Evolutionary conservation across 2,797 vertebrate species (phyloP), one percentile per base, ranked within the genome.

Genomic region (Pseudocheirus occidentalis): DNA sequence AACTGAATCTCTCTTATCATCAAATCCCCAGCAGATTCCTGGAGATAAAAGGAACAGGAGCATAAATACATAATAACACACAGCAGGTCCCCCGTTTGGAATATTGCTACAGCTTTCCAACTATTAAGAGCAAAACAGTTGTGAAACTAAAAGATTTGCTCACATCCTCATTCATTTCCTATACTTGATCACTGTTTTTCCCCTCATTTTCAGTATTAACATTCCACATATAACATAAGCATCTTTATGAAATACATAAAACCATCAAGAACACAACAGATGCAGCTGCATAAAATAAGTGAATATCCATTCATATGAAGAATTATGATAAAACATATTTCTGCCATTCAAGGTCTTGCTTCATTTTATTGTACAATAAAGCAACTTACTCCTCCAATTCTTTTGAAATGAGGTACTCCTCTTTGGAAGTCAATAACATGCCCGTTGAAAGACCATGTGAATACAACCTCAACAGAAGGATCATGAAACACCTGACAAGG

Each of bases 1-100:
- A 99, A 98, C 96, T 99, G 99, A 97, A 99, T 99, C 96, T 99
- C 99, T 97, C 99, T 99, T 98, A 99, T 98, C 99, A 99, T 99
- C 98, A 99, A 98, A 98, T 99, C 99, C 95, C 99, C 99, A 92
- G 98, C 97, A 96, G 99, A 99, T 97, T 99, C 99, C 99, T 99
- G 93, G 90, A 93, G 97, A 98, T 95, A 97, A 96, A 90, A 55
- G 94, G 53, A 57, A 90, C 53, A 97, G 92, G 18, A 5, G 66
- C 46, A 92, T 54, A 97, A 98, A 90, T 97, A 34, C 55, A 97
- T 96, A 96, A 97, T 94, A 59, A 97, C 40, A 96, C 90, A 91
- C 59, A 97, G 95, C 93, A 4, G 54, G 95, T 94, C 96, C 94
- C 94, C 54, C 29, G 6, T 66, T 92, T 50, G 56, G 58, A 92